Base-by-base conservation (phyloP, 1,140 invertebrate genomes). In the Drosophila lacertosa region DNA sequence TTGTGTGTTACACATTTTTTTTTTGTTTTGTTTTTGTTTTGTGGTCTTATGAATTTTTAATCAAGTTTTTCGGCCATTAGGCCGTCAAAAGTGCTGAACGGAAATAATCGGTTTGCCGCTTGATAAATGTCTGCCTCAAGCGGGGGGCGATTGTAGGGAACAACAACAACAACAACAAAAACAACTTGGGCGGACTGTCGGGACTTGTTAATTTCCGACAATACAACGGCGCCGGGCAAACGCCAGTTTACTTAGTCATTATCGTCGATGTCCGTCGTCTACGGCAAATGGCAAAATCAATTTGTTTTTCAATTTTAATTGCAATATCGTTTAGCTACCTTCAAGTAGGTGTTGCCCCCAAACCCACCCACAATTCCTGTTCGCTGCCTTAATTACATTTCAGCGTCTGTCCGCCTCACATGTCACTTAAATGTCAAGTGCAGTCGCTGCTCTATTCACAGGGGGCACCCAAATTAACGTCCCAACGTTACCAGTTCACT, bases 381-480 rank as follows among this genome's bases (percentile, higher is more conserved):
- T 42, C n/a, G 15, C 39, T 10, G 29, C 58, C 59, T 60, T 79
- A 83, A 83, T 83, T 84, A 84, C 75, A 75, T 53, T 75, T 79
- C 47, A 79, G 44, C 65, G 59, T 51, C 29, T 54, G 65, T 60
- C 59, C 57, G 51, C 33, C 40, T 68, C 47, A 74, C 55, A 66
- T 74, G 73, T 74, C 81, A 74, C 45, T 76, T 86, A 80, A 84
- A 86, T 84, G 80, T 80, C 76, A 80, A 84, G 51, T 86, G 73
- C 79, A 82, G 32, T 69, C 29, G 18, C 44, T 29, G 40, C 29
- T 7, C 35, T 40, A 54, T 45, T 45, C 37, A 54, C 26, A 48
- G 50, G 42, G 42, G 44, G 29, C 4, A 55, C 9, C 53, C 26
- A 50, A 47, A 65, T 50, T 37, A 45, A 44, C 33, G 32, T 15